phyloP scores from a whole-genome alignment of 2,113 vertebrate genomes.

The Hyla sarda region DNA sequence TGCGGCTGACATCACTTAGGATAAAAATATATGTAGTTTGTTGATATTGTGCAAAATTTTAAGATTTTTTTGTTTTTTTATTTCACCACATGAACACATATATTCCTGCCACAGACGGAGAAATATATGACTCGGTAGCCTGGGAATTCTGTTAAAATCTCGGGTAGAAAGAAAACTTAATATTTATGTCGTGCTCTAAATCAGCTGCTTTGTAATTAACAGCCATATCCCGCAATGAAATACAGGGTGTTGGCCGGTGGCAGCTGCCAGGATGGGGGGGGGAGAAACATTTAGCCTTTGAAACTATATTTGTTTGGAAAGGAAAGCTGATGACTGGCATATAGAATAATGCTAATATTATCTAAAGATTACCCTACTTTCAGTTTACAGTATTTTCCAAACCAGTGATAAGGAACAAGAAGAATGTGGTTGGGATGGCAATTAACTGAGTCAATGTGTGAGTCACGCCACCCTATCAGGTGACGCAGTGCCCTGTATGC shows the following conservation, averaged over 20 bases:
- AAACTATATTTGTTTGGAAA: constrained; percentile 26
- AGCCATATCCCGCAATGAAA: constrained; percentile 65
- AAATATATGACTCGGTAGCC: constrained; percentile 65
- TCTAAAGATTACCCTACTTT: constrained; percentile 23
- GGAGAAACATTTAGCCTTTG: constrained; percentile 65
- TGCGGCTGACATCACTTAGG: constrained; percentile 9
- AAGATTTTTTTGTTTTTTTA: background rate
- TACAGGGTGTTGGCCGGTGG: constrained; percentile 64
- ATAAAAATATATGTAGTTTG: constrained; percentile 22
- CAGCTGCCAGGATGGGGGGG: constrained; percentile 62
- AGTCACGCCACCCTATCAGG: constrained; percentile 25
- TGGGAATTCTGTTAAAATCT: constrained; percentile 52
- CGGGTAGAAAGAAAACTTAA: constrained; percentile 59
- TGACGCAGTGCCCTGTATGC: background rate
- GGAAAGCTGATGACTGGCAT: background rate
- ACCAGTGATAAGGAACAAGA: constrained; percentile 32
- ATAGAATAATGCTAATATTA: constrained; percentile 3
- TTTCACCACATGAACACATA: background rate
- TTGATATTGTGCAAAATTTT: constrained; percentile 19
- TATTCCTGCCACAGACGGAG: constrained; percentile 36
- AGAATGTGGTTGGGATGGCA: constrained; percentile 22
- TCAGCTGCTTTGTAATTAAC: constrained; percentile 68
- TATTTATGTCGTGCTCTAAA: constrained; percentile 67
- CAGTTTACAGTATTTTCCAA: constrained; percentile 31
- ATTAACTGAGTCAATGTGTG: constrained; percentile 39